phyloP scores from a whole-genome alignment of 2,797 vertebrate species.

The Lycodopsis pacificus region DNA sequence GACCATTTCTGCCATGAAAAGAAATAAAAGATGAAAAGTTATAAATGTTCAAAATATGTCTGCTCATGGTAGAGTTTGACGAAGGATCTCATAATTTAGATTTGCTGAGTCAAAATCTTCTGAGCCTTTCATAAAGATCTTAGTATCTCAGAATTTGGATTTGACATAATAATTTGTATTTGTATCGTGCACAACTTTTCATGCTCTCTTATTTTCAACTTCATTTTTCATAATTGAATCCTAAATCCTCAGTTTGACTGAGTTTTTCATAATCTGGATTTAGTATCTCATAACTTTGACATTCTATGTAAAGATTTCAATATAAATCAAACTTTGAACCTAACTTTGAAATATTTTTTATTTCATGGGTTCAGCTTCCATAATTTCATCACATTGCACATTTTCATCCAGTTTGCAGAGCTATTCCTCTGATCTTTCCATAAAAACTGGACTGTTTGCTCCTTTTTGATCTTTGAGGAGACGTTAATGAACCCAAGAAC shows the following conservation, averaged over 20 bases:
- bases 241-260: background rate
- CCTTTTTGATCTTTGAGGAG: slow-evolving; percentile 2
- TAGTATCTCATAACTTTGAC: background rate
- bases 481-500: too few relatives aligned
- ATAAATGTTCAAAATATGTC: background rate
- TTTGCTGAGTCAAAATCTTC: background rate
- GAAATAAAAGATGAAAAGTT: background rate
- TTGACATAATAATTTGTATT: background rate
- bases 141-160: background rate
- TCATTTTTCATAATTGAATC: background rate
- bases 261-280: background rate
- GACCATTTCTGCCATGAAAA: background rate
- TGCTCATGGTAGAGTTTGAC: background rate
- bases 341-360: too few relatives aligned
- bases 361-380: too few relatives aligned
- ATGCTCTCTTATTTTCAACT: background rate
- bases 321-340: too few relatives aligned
- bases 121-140: background rate
- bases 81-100: background rate
- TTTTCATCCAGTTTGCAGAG: too few relatives aligned
- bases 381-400: too few relatives aligned
- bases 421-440: too few relatives aligned
- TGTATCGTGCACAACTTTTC: background rate
- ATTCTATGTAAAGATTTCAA: background rate
- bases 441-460: background rate